phyloP scores from a whole-genome alignment of 2,888 invertebrate species.

The Ectobius pallidus region DNA sequence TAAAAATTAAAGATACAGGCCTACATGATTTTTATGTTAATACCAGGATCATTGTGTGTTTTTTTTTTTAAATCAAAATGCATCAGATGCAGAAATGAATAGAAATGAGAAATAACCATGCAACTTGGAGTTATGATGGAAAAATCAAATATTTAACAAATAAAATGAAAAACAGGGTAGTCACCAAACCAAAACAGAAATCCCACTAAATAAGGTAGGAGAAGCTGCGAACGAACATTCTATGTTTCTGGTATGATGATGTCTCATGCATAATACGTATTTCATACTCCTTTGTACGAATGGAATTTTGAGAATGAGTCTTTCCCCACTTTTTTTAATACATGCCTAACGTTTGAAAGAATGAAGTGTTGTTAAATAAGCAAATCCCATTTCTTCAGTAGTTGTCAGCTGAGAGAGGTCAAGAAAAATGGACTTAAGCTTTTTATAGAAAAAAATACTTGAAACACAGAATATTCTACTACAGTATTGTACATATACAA shows the following conservation, averaged over 20 bases:
- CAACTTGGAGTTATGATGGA: background rate
- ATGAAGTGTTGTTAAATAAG: background rate
- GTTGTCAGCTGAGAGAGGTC: slow-evolving; percentile 11
- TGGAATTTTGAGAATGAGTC: background rate
- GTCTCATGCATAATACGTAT: slow-evolving; percentile 14
- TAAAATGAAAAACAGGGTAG: slow-evolving; percentile 20
- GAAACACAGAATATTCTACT: slow-evolving; percentile 24
- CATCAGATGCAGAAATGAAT: background rate
- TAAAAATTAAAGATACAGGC: slow-evolving; percentile 9
- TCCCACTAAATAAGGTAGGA: background rate
- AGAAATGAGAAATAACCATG: background rate
- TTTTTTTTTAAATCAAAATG: too few species aligned
- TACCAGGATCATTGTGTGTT: slow-evolving; percentile 11
- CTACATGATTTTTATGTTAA: slow-evolving; percentile 26
- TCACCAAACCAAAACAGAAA: background rate
- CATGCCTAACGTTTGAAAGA: background rate
- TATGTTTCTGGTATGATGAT: slow-evolving; percentile 17
- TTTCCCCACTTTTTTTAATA: background rate
- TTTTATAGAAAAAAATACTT: slow-evolving; percentile 29
- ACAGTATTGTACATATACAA: slow-evolving; percentile 35
- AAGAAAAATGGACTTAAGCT: slow-evolving; percentile 18
- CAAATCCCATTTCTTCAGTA: slow-evolving; percentile 22
- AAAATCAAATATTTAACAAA: slow-evolving; percentile 17
- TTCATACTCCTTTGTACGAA: slow-evolving; percentile 10
- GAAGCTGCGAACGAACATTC: background rate